phyloP scores from a whole-genome alignment of 2,888 invertebrate species.

The Myopa testacea region DNA sequence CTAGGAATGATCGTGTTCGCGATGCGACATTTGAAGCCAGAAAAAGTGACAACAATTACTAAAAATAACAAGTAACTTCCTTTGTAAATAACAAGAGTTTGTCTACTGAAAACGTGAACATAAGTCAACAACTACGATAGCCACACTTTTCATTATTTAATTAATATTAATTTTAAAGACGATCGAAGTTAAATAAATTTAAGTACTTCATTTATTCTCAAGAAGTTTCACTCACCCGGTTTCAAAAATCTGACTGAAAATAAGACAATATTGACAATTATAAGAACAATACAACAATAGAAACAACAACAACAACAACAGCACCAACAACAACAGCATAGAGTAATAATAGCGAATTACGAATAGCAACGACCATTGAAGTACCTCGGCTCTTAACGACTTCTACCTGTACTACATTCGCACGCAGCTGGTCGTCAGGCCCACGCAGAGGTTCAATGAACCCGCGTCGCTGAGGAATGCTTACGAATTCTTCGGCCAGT shows the following conservation, averaged over 20 bases:
- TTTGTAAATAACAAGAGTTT: too few relatives aligned
- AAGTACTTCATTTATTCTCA: too few relatives aligned
- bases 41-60: background rate
- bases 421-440: slow-evolving; percentile 45
- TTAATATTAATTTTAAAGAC: too few relatives aligned
- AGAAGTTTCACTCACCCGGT: too few relatives aligned
- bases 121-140: too few relatives aligned
- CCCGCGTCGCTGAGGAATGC: background rate
- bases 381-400: slow-evolving; percentile 14
- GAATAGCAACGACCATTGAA: slow-evolving; percentile 43
- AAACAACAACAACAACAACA: slow-evolving; percentile 14
- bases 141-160: too few relatives aligned
- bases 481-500: too few relatives aligned
- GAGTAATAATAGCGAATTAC: background rate
- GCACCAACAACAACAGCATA: background rate
- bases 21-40: background rate
- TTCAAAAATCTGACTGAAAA: too few relatives aligned
- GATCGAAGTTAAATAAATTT: too few relatives aligned
- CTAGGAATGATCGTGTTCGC: background rate
- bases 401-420: slow-evolving; percentile 25
- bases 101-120: too few relatives aligned
- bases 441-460: slow-evolving; percentile 27
- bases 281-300: slow-evolving; percentile 43
- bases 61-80: too few relatives aligned
- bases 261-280: background rate